phyloP scores from a whole-genome alignment of 2,797 vertebrate species.

The Peromyscus melanophrys region DNA sequence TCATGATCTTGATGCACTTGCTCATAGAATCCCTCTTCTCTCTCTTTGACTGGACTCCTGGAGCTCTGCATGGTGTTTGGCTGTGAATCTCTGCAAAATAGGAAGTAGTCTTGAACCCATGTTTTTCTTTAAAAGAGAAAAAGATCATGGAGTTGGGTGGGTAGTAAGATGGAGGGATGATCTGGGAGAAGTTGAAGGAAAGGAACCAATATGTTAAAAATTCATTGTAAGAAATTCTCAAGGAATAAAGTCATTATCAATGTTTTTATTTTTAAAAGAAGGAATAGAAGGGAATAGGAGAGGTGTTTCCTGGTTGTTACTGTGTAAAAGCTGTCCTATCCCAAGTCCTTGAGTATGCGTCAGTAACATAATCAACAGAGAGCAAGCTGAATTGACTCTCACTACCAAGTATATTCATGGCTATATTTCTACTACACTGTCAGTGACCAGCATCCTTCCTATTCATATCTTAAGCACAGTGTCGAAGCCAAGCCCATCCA shows the following conservation, averaged over 20 bases:
- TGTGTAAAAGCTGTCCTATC: not conserved
- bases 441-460: not conserved
- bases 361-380: not conserved
- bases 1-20: no score
- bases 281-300: not conserved
- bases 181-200: not conserved
- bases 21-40: no score
- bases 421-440: no score
- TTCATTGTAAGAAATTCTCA: not conserved
- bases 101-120: no score
- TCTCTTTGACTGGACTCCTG: no score
- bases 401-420: not conserved
- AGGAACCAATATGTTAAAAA: not conserved
- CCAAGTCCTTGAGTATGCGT: no score
- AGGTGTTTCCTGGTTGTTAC: not conserved
- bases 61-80: no score
- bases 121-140: not conserved
- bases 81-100: no score
- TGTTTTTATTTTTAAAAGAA: not conserved
- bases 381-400: rapidly evolving
- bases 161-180: not conserved
- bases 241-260: not conserved
- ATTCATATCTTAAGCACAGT: not conserved
- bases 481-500: not conserved
- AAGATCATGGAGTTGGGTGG: not conserved